These are phyloP conservation scores for Hermetia illucens DNA, from an alignment of 1,140 invertebrate genomes.

Conservation along the genomic window DNA sequence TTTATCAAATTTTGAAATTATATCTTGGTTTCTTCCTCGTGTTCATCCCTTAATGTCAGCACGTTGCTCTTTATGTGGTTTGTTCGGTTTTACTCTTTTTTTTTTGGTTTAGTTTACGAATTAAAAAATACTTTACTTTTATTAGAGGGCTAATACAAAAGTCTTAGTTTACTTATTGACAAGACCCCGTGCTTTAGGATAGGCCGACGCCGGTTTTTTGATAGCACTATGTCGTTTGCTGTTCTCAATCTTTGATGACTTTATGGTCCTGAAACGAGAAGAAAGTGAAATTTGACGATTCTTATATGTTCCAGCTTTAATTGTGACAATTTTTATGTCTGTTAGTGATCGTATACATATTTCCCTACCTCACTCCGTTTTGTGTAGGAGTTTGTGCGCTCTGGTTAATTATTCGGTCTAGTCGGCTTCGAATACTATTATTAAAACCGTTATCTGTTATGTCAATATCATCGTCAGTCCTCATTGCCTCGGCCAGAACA, in stretches of 20 bases:
- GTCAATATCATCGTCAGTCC: conserved; percentile 57
- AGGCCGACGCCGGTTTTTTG: conserved; percentile 28
- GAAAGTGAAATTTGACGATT: background rate
- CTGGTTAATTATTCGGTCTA: conserved; percentile 4
- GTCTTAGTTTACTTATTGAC: conserved; percentile 23
- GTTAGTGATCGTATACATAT: too few relatives aligned
- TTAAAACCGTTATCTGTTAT: conserved; percentile 17
- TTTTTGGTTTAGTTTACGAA: too few relatives aligned
- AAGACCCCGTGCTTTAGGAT: conserved; percentile 28
- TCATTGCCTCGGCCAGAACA: conserved; percentile 55
- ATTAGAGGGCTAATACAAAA: too few relatives aligned
- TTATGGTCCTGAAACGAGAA: background rate
- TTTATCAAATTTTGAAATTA: too few relatives aligned
- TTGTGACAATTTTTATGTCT: too few relatives aligned
- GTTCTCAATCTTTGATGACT: conserved; percentile 4
- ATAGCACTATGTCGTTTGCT: background rate
- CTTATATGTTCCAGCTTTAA: background rate
- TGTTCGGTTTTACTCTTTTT: too few relatives aligned
- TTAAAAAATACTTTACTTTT: too few relatives aligned
- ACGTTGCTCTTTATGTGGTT: too few relatives aligned
- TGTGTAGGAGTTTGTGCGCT: background rate
- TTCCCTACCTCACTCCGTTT: too few relatives aligned
- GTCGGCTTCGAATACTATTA: background rate
- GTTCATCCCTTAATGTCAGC: too few relatives aligned
- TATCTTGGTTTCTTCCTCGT: too few relatives aligned